These are phyloP conservation scores for Pitta sordida DNA, from an alignment of 2,113 vertebrate species.

Conservation along the genomic window DNA sequence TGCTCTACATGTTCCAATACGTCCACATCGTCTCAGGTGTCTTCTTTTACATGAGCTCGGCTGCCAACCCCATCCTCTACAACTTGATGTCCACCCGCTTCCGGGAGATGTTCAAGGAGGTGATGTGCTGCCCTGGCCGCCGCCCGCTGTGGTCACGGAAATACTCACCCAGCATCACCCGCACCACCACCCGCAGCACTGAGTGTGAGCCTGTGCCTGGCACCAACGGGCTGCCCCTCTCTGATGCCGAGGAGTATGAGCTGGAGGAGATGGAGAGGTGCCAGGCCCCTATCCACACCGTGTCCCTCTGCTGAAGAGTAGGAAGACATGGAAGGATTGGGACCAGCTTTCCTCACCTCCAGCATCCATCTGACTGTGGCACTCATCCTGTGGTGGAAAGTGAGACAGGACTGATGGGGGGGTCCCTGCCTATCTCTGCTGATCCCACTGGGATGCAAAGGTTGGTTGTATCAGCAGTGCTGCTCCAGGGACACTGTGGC, in stretches of 20 bases:
- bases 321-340: accelerated
- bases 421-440: neutral
- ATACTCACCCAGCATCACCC: slow-evolving; percentile 78
- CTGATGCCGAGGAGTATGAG: slow-evolving; percentile 21
- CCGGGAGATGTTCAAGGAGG: slow-evolving; percentile 89
- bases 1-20: slow-evolving; percentile 78
- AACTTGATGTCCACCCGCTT: slow-evolving; percentile 94
- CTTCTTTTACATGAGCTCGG: slow-evolving; percentile 93
- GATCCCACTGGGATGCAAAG: neutral
- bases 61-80: slow-evolving; percentile 89
- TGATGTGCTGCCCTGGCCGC: slow-evolving; percentile 72
- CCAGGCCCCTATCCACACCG: neutral
- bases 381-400: neutral
- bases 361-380: neutral
- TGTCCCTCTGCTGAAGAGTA: slow-evolving; percentile 34
- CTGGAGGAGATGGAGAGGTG: neutral
- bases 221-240: slow-evolving; percentile 39
- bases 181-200: slow-evolving; percentile 78
- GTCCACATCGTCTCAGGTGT: slow-evolving; percentile 86
- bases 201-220: slow-evolving; percentile 72
- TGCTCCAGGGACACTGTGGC: accelerated
- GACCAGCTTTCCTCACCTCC: neutral
- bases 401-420: accelerated
- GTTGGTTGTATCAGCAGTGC: neutral
- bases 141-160: neutral